Evolutionary conservation across 2,888 invertebrate genomes (phyloP).

Genomic region (Melanophora roralis): DNA sequence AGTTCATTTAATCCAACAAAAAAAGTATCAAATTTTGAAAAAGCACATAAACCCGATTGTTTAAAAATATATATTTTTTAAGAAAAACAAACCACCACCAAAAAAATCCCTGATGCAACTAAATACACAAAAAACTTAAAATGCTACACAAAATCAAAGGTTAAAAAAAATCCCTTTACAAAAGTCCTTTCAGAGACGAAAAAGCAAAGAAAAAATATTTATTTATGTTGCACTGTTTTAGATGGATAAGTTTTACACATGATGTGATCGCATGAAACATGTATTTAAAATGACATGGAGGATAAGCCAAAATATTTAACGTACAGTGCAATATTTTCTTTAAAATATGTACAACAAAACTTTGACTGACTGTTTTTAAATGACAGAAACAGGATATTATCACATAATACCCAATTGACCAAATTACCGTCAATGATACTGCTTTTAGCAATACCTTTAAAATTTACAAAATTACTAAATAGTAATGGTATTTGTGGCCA

Average conservation of each 20-base stretch:
- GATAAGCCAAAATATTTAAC: conserved; percentile 50
- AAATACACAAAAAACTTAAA: conserved; percentile 11
- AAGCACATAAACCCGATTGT: conserved; percentile 11
- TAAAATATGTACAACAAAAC: conserved; percentile 18
- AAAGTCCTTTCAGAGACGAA: conserved; percentile 16
- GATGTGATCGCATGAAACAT: conserved; percentile 50
- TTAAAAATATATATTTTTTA: conserved; percentile 26
- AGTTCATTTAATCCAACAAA: conserved; percentile 54
- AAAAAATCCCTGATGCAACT: conserved; percentile 30
- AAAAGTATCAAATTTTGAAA: conserved; percentile 59
- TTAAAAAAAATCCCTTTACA: background rate
- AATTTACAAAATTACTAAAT: too few species aligned
- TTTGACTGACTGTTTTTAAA: conserved; percentile 56
- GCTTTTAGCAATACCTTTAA: too few species aligned
- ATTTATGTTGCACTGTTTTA: conserved; percentile 38
- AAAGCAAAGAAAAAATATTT: background rate
- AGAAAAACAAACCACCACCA: conserved; percentile 31
- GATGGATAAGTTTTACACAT: conserved; percentile 57
- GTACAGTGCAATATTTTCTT: background rate
- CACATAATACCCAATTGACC: too few species aligned
- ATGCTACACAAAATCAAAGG: background rate
- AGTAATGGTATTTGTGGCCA: too few species aligned
- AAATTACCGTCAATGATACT: too few species aligned
- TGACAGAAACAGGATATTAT: conserved; percentile 50
- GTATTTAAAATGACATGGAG: conserved; percentile 58